Conservation (phyloP, 1,140 invertebrate genomes). For the Brevipalpus yothersi region DNA sequence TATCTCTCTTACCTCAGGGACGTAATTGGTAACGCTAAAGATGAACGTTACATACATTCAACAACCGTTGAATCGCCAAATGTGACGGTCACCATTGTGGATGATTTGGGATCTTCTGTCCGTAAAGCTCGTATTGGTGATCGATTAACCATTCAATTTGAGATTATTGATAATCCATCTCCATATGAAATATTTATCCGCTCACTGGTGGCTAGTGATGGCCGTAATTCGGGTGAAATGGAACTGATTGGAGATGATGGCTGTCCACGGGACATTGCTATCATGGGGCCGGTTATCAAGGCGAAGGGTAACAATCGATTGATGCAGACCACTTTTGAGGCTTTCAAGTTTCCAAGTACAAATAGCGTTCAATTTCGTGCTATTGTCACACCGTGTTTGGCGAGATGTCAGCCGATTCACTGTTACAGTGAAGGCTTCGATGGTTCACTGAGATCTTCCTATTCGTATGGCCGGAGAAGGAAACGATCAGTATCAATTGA, state of each 20-base stretch:
- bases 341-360: constrained; percentile 84
- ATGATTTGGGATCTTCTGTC: constrained; percentile 23
- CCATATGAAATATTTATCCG: constrained; percentile 84
- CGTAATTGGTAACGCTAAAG: not conserved
- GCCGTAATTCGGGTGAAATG: constrained; percentile 53
- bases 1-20: not conserved
- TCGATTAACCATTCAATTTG: constrained; percentile 62
- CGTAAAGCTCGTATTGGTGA: constrained; percentile 20
- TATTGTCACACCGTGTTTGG: constrained; percentile 71
- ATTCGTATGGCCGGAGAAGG: not conserved
- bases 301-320: not conserved
- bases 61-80: constrained; percentile 65
- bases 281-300: constrained; percentile 55
- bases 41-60: constrained; percentile 17
- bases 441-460: not conserved
- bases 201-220: constrained; percentile 76
- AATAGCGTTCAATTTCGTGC: constrained; percentile 79
- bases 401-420: constrained; percentile 47
- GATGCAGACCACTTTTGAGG: constrained; percentile 46
- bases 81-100: constrained; percentile 68
- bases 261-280: constrained; percentile 71
- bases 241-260: constrained; percentile 51
- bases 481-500: not conserved
- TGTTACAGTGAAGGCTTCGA: not conserved
- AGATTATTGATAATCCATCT: constrained; percentile 49